Percentiles rank a stretch among this genome's conserved stretches.
phyloP scores from a whole-genome alignment of 2,113 vertebrate genomes.

The Triplophysa tibetana region DNA sequence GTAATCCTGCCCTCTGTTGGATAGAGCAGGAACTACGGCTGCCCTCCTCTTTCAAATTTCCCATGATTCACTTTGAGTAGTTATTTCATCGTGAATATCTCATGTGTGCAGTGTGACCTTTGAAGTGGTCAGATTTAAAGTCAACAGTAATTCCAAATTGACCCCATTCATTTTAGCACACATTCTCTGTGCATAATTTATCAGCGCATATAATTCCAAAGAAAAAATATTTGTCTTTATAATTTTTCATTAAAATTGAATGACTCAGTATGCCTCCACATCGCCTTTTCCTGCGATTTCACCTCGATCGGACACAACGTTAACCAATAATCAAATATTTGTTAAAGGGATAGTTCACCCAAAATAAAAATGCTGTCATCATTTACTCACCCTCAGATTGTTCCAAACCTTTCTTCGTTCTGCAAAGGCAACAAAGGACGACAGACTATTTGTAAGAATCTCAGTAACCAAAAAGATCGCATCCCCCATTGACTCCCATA shows the following conservation, averaged over 20 bases:
- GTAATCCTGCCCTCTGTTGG: constrained; percentile 51
- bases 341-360: too few species aligned
- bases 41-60: not conserved
- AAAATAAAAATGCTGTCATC: too few species aligned
- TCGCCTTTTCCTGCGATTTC: too few species aligned
- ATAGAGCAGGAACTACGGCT: constrained; percentile 13
- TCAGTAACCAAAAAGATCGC: too few species aligned
- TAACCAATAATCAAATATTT: not conserved
- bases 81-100: not conserved
- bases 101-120: not conserved
- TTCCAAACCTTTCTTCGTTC: too few species aligned
- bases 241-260: constrained; percentile 6
- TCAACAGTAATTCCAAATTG: not conserved
- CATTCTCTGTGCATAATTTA: not conserved
- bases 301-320: not conserved
- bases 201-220: not conserved
- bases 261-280: not conserved
- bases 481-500: too few species aligned
- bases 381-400: too few species aligned
- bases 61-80: not conserved
- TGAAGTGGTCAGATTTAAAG: not conserved
- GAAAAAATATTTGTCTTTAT: not conserved
- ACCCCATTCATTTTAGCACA: not conserved
- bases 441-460: too few species aligned
- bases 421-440: too few species aligned